phyloP scores from a whole-genome alignment of 2,797 vertebrate species.

The Cirrhinus mrigala region DNA sequence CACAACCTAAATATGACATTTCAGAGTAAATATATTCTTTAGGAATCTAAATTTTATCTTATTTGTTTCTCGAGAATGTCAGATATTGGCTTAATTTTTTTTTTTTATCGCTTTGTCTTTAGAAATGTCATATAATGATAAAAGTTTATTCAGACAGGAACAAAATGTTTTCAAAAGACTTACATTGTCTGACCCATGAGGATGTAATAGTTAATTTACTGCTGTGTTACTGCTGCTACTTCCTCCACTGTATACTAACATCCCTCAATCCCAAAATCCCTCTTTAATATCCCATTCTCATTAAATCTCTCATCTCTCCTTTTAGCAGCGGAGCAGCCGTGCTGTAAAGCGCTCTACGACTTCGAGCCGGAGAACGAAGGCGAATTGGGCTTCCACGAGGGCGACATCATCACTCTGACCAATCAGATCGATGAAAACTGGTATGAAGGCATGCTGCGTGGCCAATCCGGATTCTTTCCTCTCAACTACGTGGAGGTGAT shows the following conservation, averaged over 20 bases:
- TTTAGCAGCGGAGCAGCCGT: constrained; percentile 88
- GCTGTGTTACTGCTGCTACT: neutral
- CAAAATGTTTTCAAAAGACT: no score
- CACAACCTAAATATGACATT: neutral
- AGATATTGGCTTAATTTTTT: neutral
- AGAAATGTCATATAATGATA: no score
- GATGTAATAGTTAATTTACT: neutral
- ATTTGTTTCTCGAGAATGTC: neutral
- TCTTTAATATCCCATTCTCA: neutral
- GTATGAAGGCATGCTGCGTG: constrained; percentile 95
- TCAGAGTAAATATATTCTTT: neutral
- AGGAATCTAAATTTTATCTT: neutral
- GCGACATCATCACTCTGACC: constrained; percentile 96
- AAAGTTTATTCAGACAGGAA: no score
- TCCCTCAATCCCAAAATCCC: neutral
- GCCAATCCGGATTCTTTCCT: constrained; percentile 97
- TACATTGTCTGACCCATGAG: neutral
- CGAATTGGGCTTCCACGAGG: constrained; percentile 95
- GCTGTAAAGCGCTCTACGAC: constrained; percentile 96
- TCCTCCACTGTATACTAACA: neutral
- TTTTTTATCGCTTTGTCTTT: neutral
- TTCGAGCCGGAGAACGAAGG: constrained; percentile 98
- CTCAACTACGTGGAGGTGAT: constrained; percentile 98
- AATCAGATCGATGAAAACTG: constrained; percentile 99
- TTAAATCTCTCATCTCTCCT: constrained; percentile 12